Evolutionary conservation across 2,888 invertebrate genomes (phyloP).

Genomic region (Coenonympha arcania): DNA sequence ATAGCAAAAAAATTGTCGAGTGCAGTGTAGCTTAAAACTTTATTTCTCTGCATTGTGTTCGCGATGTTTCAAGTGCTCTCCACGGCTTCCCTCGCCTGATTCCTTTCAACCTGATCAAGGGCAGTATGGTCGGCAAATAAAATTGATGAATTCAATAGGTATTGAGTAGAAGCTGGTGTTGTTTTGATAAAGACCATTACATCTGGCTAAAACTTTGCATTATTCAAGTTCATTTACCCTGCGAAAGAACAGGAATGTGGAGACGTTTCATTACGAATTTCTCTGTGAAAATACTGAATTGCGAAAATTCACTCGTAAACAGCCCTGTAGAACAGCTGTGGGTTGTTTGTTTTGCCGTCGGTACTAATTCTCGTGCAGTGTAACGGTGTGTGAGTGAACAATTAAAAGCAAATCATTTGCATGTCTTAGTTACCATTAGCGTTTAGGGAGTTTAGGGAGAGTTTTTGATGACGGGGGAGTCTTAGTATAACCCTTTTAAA

Average conservation of each 20-base stretch:
- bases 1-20: conserved; percentile 4
- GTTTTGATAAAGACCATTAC: no score
- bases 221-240: no score
- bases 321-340: not conserved
- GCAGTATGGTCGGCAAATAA: conserved; percentile 12
- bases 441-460: conserved; percentile 14
- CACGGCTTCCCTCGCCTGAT: conserved; percentile 17
- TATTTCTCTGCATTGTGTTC: conserved; percentile 8
- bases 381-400: conserved; percentile 13
- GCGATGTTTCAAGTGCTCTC: conserved; percentile 19
- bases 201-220: no score
- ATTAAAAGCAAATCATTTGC: conserved; percentile 21
- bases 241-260: no score
- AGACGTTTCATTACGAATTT: no score
- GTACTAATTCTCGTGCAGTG: not conserved
- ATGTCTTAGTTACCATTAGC: conserved; percentile 15
- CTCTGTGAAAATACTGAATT: no score
- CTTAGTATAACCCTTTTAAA: not conserved
- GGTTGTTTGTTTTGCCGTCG: not conserved
- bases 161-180: no score
- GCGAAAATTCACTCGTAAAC: no score
- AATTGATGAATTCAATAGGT: not conserved
- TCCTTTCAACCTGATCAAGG: conserved; percentile 19
- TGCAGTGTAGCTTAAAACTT: conserved; percentile 1
- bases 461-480: not conserved